Percentiles rank a stretch among this genome's conserved stretches.
Conservation (phyloP, 2,113 vertebrate genomes). For the Periophthalmus modestus region DNA sequence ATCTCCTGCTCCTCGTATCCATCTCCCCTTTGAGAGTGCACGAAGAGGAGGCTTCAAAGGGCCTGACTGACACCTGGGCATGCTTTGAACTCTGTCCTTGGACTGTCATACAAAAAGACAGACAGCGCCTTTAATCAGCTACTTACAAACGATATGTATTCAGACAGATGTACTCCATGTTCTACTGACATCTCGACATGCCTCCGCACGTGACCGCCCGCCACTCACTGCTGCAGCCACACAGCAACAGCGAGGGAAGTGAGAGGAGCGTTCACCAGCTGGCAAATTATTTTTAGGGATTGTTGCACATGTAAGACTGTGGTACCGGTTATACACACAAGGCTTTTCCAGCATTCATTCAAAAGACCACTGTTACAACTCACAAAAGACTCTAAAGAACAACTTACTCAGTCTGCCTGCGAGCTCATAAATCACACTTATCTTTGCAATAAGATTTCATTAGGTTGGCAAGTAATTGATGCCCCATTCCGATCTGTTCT, state of each 20-base stretch:
- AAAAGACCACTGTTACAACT: constrained; percentile 19
- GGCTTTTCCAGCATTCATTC: too few relatives aligned
- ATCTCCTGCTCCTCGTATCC: constrained; percentile 22
- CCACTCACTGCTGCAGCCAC: constrained; percentile 11
- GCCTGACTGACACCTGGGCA: constrained; percentile 49
- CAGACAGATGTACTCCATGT: constrained; percentile 35
- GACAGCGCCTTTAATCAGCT: constrained; percentile 46
- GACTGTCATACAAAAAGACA: constrained; percentile 48
- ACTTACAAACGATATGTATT: constrained; percentile 46
- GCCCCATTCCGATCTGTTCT: not conserved
- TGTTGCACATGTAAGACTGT: constrained; percentile 26
- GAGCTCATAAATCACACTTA: constrained; percentile 1
- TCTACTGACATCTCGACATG: constrained; percentile 28
- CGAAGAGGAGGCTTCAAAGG: constrained; percentile 66
- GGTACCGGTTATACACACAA: too few relatives aligned
- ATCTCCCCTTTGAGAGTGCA: constrained; percentile 39
- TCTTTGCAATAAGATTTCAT: not conserved
- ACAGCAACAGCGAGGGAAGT: not conserved
- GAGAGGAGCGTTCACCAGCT: constrained; percentile 24
- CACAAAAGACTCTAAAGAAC: not conserved
- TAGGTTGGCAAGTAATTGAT: not conserved
- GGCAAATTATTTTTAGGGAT: constrained; percentile 21
- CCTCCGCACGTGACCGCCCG: constrained; percentile 8
- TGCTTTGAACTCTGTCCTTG: constrained; percentile 69
- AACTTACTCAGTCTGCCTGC: not conserved